These are phyloP conservation scores for Dicroscelio sp. DNA, from an alignment of 2,888 invertebrate genomes.

Conservation along the genomic window DNA sequence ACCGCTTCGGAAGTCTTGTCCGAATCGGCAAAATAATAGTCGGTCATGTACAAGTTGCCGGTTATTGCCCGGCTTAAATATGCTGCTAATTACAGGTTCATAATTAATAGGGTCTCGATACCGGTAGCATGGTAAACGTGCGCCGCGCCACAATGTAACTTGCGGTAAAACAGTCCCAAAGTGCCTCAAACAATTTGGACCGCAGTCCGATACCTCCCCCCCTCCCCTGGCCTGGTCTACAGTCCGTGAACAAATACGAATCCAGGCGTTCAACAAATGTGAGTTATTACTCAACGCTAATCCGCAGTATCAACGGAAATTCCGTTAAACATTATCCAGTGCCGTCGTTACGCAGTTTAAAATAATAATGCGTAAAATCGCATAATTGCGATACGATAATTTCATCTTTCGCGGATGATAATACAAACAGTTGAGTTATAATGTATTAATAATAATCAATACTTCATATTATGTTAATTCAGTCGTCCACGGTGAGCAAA, in stretches of 20 bases:
- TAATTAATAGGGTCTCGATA: conserved; percentile 80
- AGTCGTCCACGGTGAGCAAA: conserved; percentile 21
- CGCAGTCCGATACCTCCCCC: conserved; percentile 57
- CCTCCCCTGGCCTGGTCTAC: no score
- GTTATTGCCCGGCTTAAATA: conserved; percentile 75
- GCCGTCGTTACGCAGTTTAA: not conserved
- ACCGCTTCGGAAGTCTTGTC: conserved; percentile 43
- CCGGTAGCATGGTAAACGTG: conserved; percentile 55
- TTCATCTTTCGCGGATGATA: conserved; percentile 9
- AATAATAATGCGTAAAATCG: conserved; percentile 32
- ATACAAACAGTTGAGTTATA: not conserved
- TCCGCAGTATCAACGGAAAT: conserved; percentile 19
- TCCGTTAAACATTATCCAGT: conserved; percentile 15
- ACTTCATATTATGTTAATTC: conserved; percentile 44
- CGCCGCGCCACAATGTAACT: conserved; percentile 77
- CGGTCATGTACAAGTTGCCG: conserved; percentile 56
- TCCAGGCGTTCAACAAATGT: not conserved
- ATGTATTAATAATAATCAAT: conserved; percentile 33
- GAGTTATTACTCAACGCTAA: conserved; percentile 2
- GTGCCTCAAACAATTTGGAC: conserved; percentile 80
- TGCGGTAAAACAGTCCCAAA: conserved; percentile 79
- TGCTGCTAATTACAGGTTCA: conserved; percentile 74
- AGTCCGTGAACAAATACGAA: conserved; percentile 66
- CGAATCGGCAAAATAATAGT: conserved; percentile 61
- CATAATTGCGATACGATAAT: conserved; percentile 27